Percentiles rank a stretch among this genome's conserved stretches.
Evolutionary conservation across 2,113 vertebrate genomes (phyloP).

Genomic region (Bambusicola thoracicus): DNA sequence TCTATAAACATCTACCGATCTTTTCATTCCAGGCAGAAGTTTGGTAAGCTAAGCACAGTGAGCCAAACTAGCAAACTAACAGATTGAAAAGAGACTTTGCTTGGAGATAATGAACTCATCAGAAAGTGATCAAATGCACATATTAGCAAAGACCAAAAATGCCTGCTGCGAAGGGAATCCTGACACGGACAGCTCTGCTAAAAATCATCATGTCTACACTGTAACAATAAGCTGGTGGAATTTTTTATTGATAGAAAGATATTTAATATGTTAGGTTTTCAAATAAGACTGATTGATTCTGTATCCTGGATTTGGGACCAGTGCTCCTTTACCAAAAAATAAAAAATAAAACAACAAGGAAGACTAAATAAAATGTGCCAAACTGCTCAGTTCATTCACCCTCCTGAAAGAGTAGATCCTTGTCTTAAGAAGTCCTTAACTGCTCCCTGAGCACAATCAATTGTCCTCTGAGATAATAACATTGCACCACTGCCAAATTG

Average conservation of each 20-base stretch:
- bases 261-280: background rate
- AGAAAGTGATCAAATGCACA: background rate
- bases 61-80: background rate
- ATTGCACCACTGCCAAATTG: background rate
- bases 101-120: background rate
- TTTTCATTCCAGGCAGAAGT: background rate
- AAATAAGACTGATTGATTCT: background rate
- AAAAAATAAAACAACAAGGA: background rate
- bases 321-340: background rate
- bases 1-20: background rate
- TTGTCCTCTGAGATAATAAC: background rate
- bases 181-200: background rate
- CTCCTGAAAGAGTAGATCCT: background rate
- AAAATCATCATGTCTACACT: background rate
- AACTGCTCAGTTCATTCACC: background rate
- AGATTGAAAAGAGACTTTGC: background rate
- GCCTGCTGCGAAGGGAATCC: background rate
- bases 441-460: background rate
- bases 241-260: background rate
- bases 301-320: background rate
- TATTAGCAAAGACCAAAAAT: background rate
- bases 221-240: background rate
- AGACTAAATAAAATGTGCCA: background rate
- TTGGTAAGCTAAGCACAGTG: background rate
- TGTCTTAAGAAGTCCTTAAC: background rate